Evolutionary conservation across 2,113 vertebrate species (phyloP).

Genomic region (Centropristis striata): DNA sequence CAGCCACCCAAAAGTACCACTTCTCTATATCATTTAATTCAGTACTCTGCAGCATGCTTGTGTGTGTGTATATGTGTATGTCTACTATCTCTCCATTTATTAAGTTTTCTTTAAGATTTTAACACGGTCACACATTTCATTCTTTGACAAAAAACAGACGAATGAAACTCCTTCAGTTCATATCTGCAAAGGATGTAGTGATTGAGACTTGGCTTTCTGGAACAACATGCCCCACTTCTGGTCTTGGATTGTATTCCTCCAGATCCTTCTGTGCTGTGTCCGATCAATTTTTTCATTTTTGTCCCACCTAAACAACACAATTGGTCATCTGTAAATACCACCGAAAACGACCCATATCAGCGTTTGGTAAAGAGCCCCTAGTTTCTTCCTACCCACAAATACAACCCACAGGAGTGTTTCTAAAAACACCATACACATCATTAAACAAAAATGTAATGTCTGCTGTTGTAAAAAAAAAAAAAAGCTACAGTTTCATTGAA

Average conservation of each 20-base stretch:
- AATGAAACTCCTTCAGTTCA: neutral
- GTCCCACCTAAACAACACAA: too few relatives aligned
- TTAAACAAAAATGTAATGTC: neutral
- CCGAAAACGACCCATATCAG: too few relatives aligned
- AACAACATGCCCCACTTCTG: neutral
- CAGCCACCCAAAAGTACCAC: conserved; percentile 7
- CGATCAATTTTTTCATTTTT: neutral
- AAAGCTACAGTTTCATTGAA: neutral
- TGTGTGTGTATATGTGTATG: neutral
- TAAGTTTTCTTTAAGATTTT: too few relatives aligned
- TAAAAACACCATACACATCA: too few relatives aligned
- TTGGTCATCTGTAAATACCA: too few relatives aligned
- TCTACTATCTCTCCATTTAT: too few relatives aligned
- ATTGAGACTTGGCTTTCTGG: neutral
- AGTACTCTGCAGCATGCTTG: neutral
- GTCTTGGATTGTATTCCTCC: neutral
- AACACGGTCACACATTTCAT: neutral
- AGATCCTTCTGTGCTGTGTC: neutral
- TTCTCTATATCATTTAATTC: neutral
- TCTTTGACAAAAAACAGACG: conserved; percentile 2
- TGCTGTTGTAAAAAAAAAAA: too few relatives aligned
- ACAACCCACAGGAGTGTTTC: too few relatives aligned
- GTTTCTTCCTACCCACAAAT: too few relatives aligned
- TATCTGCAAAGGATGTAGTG: neutral
- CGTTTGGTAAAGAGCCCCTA: too few relatives aligned